These are phyloP conservation scores for Stenichneumon culpator DNA, from an alignment of 2,888 invertebrate genomes.

Conservation along the genomic window DNA sequence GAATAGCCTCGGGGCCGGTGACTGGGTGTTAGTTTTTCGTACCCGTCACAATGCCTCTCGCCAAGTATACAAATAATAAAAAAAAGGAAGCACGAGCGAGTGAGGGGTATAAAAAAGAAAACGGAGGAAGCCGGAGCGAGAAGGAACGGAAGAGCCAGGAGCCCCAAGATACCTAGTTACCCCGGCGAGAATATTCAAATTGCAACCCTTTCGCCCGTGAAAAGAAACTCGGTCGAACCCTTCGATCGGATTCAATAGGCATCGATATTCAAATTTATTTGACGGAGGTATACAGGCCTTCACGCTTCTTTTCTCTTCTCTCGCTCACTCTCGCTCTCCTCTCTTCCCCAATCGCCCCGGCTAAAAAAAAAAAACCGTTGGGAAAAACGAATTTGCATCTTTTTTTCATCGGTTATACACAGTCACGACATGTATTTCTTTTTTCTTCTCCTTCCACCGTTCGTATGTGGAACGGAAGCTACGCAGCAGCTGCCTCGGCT, in stretches of 20 bases:
- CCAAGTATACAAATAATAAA: slow-evolving; percentile 83
- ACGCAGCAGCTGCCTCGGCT: slow-evolving; percentile 64
- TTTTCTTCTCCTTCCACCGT: slow-evolving; percentile 44
- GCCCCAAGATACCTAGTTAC: slow-evolving; percentile 83
- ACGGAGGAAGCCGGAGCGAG: slow-evolving; percentile 57
- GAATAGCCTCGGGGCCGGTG: slow-evolving; percentile 83
- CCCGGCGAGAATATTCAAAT: slow-evolving; percentile 85
- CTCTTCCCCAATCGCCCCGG: slow-evolving; percentile 55
- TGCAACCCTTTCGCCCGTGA: slow-evolving; percentile 82
- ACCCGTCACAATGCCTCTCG: slow-evolving; percentile 79
- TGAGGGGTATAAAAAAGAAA: slow-evolving; percentile 57
- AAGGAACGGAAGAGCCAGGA: slow-evolving; percentile 49
- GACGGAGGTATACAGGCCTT: slow-evolving; percentile 78
- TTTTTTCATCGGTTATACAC: slow-evolving; percentile 65
- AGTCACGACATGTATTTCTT: slow-evolving; percentile 46
- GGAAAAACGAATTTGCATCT: slow-evolving; percentile 71
- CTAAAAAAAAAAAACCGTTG: slow-evolving; percentile 74
- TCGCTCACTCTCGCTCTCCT: slow-evolving; percentile 62
- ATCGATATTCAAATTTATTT: slow-evolving; percentile 86
- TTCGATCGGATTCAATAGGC: slow-evolving; percentile 85
- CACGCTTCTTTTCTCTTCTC: slow-evolving; percentile 66
- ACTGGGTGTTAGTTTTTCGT: slow-evolving; percentile 84
- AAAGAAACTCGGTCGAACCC: slow-evolving; percentile 79
- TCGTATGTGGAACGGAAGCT: slow-evolving; percentile 70
- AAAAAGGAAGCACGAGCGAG: slow-evolving; percentile 37